Conservation (phyloP, 2,888 invertebrate species). For the Latheticus oryzae region DNA sequence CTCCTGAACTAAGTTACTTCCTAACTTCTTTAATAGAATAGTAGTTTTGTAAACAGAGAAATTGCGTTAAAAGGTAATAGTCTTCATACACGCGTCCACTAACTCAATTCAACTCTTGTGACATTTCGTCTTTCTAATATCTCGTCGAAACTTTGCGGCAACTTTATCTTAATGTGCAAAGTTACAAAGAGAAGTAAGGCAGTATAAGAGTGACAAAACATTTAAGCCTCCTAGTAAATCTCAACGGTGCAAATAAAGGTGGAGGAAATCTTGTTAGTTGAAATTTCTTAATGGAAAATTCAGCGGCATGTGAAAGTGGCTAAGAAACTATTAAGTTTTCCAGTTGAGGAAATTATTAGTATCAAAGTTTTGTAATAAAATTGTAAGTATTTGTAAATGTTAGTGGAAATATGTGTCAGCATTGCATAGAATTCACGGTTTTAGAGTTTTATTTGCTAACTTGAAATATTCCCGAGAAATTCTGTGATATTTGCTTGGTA, state of each 20-base stretch:
- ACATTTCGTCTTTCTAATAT: conserved; percentile 1
- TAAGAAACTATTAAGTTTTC: conserved; percentile 7
- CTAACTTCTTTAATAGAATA: conserved; percentile 14
- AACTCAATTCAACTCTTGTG: conserved; percentile 15
- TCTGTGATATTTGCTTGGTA: too few species aligned
- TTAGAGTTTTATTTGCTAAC: too few species aligned
- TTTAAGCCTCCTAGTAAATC: conserved; percentile 13
- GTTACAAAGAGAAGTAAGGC: conserved; percentile 19
- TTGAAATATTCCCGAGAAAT: too few species aligned
- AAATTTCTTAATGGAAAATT: conserved; percentile 14
- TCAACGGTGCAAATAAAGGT: conserved; percentile 1
- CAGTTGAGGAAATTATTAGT: too few species aligned
- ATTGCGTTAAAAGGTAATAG: neutral
- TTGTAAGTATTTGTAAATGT: too few species aligned
- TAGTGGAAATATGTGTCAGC: too few species aligned
- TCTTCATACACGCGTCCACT: conserved; percentile 7
- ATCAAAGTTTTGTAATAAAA: too few species aligned
- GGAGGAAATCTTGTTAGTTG: conserved; percentile 13
- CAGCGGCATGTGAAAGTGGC: conserved; percentile 1
- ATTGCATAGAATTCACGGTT: too few species aligned
- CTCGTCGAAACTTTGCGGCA: conserved; percentile 3
- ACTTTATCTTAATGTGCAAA: conserved; percentile 6
- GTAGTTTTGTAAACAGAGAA: neutral
- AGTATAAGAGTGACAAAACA: conserved; percentile 23
- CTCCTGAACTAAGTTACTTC: neutral